These are phyloP conservation scores for Brachyrhaphis roseni DNA, from an alignment of 2,797 vertebrate genomes.

Conservation along the genomic window DNA sequence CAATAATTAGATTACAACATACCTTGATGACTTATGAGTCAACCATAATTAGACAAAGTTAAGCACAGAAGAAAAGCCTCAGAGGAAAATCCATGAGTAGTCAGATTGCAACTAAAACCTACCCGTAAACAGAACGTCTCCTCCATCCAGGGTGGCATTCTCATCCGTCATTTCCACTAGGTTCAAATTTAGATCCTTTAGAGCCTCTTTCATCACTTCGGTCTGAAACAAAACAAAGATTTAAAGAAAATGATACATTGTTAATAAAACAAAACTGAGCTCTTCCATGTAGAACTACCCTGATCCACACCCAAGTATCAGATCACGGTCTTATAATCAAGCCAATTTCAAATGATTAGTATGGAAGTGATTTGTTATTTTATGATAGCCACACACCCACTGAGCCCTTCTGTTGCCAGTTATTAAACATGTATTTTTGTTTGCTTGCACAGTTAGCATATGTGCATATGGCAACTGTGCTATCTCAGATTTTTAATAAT, in stretches of 20 bases:
- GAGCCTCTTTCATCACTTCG: conserved; percentile 84
- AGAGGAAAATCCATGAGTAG: background rate
- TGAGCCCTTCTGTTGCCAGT: background rate
- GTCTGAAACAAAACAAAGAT: conserved; percentile 77
- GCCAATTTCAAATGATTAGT: background rate
- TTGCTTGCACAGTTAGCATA: background rate
- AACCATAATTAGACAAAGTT: background rate
- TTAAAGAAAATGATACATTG: conserved; percentile 37
- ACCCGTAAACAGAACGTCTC: conserved; percentile 98
- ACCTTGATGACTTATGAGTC: background rate
- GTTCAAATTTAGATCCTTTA: conserved; percentile 90
- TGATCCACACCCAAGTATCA: background rate
- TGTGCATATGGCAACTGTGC: background rate
- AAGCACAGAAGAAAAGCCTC: background rate
- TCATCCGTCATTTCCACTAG: conserved; percentile 95
- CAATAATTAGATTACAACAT: background rate
- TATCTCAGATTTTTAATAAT: background rate
- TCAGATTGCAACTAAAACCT: conserved; percentile 14
- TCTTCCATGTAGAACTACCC: background rate
- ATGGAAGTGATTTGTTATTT: background rate
- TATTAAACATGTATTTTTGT: background rate
- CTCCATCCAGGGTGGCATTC: conserved; percentile 92
- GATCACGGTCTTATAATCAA: background rate
- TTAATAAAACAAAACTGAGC: background rate
- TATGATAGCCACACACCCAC: background rate